A percentile compares a stretch with the other conserved stretches of the same genome.
phyloP scores from a whole-genome alignment of 1,140 invertebrate species.

The Platyura marginata region DNA sequence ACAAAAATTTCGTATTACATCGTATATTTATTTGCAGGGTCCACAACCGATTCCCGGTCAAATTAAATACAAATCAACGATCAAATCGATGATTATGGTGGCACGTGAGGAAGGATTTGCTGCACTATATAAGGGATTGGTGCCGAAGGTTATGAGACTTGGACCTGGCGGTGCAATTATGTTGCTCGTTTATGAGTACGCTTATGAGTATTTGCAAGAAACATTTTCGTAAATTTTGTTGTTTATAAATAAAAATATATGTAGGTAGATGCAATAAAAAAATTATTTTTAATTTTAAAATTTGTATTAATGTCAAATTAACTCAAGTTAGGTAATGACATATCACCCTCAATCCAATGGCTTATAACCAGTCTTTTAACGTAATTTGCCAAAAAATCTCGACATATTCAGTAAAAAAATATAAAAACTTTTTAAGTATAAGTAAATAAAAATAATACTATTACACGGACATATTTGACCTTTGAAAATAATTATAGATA shows the following conservation, averaged over 20 bases:
- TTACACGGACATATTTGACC: no score
- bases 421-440: no score
- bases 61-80: conserved; percentile 61
- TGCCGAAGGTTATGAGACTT: conserved; percentile 76
- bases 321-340: no score
- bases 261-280: no score
- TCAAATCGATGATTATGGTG: conserved; percentile 52
- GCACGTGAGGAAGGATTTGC: conserved; percentile 76
- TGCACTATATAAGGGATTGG: conserved; percentile 78
- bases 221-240: conserved; percentile 26
- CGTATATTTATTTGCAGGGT: conserved; percentile 37
- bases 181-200: conserved; percentile 70
- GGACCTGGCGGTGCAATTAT: conserved; percentile 85
- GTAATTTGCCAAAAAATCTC: no score
- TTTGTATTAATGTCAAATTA: no score
- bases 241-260: neutral
- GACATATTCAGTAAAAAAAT: no score
- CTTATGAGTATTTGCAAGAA: conserved; percentile 44
- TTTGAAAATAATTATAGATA: no score
- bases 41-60: conserved; percentile 54
- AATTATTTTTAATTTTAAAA: neutral
- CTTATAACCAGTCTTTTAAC: no score
- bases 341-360: no score
- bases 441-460: no score
- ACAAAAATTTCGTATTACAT: no score